Conservation (phyloP, 2,888 invertebrate species). For the Neria commutata region DNA sequence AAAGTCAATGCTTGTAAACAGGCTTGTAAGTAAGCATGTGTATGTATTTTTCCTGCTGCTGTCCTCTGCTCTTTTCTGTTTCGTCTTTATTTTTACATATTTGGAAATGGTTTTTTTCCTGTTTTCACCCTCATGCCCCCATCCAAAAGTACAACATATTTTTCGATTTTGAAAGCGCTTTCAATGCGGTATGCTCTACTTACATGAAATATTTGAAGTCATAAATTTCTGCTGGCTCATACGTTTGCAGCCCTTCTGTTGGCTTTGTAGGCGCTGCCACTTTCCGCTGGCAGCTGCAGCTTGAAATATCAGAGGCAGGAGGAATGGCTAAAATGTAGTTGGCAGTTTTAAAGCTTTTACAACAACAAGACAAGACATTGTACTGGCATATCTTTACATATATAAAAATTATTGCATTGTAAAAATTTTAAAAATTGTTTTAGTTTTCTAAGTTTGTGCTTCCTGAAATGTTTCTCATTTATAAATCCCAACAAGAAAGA, state of each 20-base stretch:
- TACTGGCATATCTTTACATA: no score
- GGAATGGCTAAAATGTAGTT: constrained; percentile 1
- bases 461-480: no score
- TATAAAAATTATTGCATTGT: no score
- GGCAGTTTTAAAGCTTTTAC: no score
- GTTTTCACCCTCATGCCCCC: no score
- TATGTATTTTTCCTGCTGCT: neutral
- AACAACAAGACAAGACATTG: no score
- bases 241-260: neutral
- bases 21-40: constrained; percentile 5
- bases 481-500: no score
- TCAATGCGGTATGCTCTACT: neutral
- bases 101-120: no score
- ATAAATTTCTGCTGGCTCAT: neutral
- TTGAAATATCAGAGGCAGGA: constrained; percentile 4
- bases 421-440: no score
- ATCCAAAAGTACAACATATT: neutral
- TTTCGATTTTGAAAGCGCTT: neutral
- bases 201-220: neutral
- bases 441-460: no score
- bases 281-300: no score
- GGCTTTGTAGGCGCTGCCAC: neutral
- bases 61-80: neutral
- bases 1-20: constrained; percentile 13
- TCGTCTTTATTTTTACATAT: no score